These are phyloP conservation scores for Amphibalanus amphitrite DNA, from an alignment of 1,140 invertebrate species.

Conservation along the genomic window DNA sequence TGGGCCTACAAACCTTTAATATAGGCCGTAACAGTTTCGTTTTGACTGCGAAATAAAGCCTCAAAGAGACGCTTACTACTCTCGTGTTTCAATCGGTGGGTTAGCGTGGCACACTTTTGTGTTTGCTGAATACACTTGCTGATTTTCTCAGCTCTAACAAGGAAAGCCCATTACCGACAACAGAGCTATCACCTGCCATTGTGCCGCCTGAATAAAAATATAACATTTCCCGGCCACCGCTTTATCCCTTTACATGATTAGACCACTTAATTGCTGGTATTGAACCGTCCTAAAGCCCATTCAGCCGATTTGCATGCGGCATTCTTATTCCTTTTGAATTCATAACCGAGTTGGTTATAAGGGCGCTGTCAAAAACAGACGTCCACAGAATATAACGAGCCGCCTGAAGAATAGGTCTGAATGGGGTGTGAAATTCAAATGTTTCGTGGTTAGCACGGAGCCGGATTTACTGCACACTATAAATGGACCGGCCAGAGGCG, in stretches of 20 bases:
- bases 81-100: too few relatives aligned
- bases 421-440: not conserved
- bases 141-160: not conserved
- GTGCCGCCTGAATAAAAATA: not conserved
- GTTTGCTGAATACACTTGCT: not conserved
- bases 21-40: too few relatives aligned
- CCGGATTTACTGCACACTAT: too few relatives aligned
- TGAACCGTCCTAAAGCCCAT: not conserved
- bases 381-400: not conserved
- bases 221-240: not conserved
- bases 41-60: too few relatives aligned
- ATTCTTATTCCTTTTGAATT: constrained; percentile 2
- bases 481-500: too few relatives aligned
- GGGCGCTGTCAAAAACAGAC: not conserved
- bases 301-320: not conserved
- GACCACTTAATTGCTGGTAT: constrained; percentile 1
- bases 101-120: too few relatives aligned
- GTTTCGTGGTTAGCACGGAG: not conserved
- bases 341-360: not conserved
- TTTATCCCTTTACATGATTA: constrained; percentile 2
- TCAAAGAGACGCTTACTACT: too few relatives aligned
- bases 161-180: not conserved
- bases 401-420: not conserved
- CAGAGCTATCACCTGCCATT: not conserved
- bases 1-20: too few relatives aligned